Base-by-base conservation (phyloP, 2,888 invertebrate species). In the Biston betularia region DNA sequence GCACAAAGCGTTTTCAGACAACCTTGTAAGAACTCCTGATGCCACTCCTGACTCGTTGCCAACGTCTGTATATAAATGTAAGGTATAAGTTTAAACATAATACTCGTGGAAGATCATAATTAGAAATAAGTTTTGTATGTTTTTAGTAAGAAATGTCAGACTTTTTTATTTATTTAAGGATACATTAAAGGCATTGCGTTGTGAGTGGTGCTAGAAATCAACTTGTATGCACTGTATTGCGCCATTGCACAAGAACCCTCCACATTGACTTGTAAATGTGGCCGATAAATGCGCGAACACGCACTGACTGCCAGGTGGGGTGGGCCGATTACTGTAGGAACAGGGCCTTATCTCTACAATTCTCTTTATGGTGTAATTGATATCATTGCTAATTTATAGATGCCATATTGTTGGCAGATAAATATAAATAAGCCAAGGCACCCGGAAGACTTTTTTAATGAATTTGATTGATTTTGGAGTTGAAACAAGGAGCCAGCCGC, bases 201-300 rank as follows among this genome's bases (percentile, higher is more conserved):
- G 50, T 56, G 46, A 45, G 14, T 15, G 48, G 15, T 35, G 45
- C 34, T 65, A 56, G 56, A 56, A 46, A 56, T 34, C 35, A 9
- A 52, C 35, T 62, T 34, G 62, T 49, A 49, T 66, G 66, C 62
- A 44, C 10, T 40, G 53, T 57, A n/a, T 48, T 58, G 62, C 62
- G 35, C 15, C 46, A 46, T 11, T 24, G 35, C 45, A n/a, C n/a
- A 9, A 50, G 42, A 52, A 38, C 59, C 70, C 59, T 48, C 44
- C 12, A 24, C 53, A 46, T 62, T 52, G 42, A 56, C 63, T 49
- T 53, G 63, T 57, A 54, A 62, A 66, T 64, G 49, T 46, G 64
- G 38, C n/a, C 33, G 63, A 52, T 61, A 24, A 54, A 67, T 63
- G 69, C 55, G 24, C 57, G 12, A 58, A 48, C 71, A 66, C 69